These are phyloP conservation scores for Hiodon tergisus DNA, from an alignment of 2,113 vertebrate species.

Conservation along the genomic window DNA sequence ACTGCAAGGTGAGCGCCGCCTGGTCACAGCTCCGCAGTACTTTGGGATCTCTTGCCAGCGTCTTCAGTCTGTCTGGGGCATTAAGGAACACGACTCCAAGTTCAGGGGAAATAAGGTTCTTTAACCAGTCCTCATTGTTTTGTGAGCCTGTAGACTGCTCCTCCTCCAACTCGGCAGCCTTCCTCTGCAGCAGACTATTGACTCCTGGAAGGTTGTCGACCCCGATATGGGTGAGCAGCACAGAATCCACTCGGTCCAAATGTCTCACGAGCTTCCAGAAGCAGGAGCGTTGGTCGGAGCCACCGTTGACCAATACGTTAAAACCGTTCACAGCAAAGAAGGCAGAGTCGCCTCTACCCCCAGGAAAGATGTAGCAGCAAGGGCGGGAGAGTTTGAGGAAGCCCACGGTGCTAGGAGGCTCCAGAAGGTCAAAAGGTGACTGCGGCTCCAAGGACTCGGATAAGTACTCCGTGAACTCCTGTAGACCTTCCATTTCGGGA, in stretches of 20 bases:
- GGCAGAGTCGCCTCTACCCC: conserved; percentile 79
- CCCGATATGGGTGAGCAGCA: conserved; percentile 80
- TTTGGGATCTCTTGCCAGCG: conserved; percentile 35
- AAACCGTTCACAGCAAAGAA: conserved; percentile 92
- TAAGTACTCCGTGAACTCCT: conserved; percentile 84
- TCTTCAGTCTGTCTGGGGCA: conserved; percentile 59
- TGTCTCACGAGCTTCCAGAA: conserved; percentile 96
- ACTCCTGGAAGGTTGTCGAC: conserved; percentile 84
- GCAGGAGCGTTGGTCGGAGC: conserved; percentile 78
- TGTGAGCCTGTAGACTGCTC: conserved; percentile 50
- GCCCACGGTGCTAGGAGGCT: conserved; percentile 78
- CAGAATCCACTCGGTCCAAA: conserved; percentile 84
- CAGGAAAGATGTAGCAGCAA: conserved; percentile 95
- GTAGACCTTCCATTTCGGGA: conserved; percentile 80
- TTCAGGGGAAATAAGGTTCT: conserved; percentile 80
- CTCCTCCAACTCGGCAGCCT: conserved; percentile 75
- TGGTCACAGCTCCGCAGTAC: conserved; percentile 71
- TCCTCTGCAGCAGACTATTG: conserved; percentile 84
- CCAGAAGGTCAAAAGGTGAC: conserved; percentile 82
- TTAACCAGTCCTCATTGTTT: conserved; percentile 66
- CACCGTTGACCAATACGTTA: conserved; percentile 84
- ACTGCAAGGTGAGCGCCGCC: conserved; percentile 60
- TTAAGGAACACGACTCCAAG: conserved; percentile 88
- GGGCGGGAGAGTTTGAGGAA: conserved; percentile 88
- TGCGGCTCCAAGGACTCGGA: conserved; percentile 79